These are phyloP conservation scores for Cyprinella venusta DNA, from an alignment of 2,797 vertebrate species.

Conservation along the genomic window DNA sequence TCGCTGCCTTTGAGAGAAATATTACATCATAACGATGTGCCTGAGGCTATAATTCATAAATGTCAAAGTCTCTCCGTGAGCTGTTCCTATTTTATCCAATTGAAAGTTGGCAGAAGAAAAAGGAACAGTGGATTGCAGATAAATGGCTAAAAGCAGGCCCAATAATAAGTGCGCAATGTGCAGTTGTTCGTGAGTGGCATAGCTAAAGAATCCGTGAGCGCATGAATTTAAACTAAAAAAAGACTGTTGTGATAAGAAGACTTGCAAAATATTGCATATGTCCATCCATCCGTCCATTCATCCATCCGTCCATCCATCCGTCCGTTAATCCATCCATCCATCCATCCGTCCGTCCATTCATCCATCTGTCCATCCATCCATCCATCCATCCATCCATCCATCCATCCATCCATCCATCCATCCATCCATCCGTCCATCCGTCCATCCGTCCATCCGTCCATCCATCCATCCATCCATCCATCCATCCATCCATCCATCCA, in stretches of 20 bases:
- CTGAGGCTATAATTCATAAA: conserved; percentile 62
- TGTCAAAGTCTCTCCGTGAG: conserved; percentile 56
- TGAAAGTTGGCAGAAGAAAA: conserved; percentile 46
- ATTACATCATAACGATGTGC: conserved; percentile 56
- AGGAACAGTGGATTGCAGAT: conserved; percentile 47
- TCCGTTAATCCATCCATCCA: neutral
- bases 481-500: too few species aligned
- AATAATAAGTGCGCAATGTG: conserved; percentile 36
- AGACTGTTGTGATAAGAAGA: neutral
- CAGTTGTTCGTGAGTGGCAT: conserved; percentile 47
- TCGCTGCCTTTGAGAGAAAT: conserved; percentile 58
- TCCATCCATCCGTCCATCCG: too few species aligned
- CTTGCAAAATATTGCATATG: too few species aligned
- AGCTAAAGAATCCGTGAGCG: conserved; percentile 8
- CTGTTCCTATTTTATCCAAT: conserved; percentile 60
- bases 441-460: too few species aligned
- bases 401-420: too few species aligned
- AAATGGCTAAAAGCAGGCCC: conserved; percentile 43
- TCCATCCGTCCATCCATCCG: neutral
- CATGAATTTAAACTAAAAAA: conserved; percentile 34
- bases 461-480: too few species aligned
- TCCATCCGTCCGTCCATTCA: neutral
- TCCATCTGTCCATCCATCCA: accelerated
- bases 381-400: too few species aligned
- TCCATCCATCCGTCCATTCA: too few species aligned